phyloP scores from a whole-genome alignment of 2,113 vertebrate species.

The Catharus minimus region DNA sequence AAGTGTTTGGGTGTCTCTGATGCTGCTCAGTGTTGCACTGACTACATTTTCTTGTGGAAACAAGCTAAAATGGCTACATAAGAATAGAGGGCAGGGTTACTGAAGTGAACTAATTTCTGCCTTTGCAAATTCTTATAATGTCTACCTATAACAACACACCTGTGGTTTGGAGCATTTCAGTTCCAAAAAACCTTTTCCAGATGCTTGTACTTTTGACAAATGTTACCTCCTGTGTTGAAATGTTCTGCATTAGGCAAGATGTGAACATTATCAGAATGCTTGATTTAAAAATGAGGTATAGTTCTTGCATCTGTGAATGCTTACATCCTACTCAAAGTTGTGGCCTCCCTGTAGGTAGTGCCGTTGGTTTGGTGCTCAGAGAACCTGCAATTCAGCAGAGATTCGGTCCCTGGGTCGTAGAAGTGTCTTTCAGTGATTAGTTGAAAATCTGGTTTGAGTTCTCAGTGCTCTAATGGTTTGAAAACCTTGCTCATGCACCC shows the following conservation, averaged over 20 bases:
- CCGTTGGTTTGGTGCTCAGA: not conserved
- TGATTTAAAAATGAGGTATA: not conserved
- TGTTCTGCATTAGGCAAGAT: not conserved
- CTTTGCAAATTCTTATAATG: not conserved
- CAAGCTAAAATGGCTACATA: not conserved
- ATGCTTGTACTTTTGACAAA: not conserved
- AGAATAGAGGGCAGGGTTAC: not conserved
- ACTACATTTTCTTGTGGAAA: not conserved
- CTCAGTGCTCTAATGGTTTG: constrained; percentile 34
- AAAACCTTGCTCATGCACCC: constrained; percentile 25
- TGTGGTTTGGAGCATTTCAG: not conserved
- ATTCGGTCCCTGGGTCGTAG: not conserved
- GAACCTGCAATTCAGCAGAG: not conserved
- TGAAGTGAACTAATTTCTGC: not conserved
- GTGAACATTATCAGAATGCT: not conserved
- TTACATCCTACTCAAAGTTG: not conserved
- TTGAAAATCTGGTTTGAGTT: constrained; percentile 62
- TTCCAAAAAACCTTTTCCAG: constrained; percentile 37
- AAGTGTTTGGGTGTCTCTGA: not conserved
- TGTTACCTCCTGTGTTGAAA: not conserved
- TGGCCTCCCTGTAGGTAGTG: not conserved
- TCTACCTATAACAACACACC: constrained; percentile 10
- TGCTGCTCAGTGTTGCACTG: not conserved
- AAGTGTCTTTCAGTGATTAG: constrained; percentile 30
- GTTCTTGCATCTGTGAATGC: not conserved